These are phyloP conservation scores for Zaprionus camerounensis DNA, from an alignment of 1,140 invertebrate genomes.

Conservation along the genomic window DNA sequence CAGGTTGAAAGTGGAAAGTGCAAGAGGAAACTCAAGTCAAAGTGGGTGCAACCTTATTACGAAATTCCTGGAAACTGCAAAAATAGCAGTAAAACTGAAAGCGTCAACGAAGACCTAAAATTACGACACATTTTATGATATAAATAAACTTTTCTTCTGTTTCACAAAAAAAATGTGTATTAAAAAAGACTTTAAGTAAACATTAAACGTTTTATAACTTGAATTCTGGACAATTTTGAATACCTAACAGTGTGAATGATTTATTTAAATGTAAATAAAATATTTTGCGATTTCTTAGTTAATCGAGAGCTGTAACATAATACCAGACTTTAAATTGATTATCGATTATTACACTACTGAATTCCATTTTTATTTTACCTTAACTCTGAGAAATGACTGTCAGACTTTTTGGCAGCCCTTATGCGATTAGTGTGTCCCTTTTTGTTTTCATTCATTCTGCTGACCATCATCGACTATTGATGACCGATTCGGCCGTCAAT, in stretches of 20 bases:
- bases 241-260: background rate
- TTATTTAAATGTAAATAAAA: background rate
- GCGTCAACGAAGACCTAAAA: background rate
- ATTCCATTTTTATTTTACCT: background rate
- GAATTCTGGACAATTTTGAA: too few species aligned
- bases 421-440: background rate
- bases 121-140: background rate
- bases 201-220: background rate
- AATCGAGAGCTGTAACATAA: background rate
- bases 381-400: background rate
- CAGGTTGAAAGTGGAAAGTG: slow-evolving; percentile 1
- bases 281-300: background rate
- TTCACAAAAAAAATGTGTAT: background rate
- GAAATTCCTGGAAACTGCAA: background rate
- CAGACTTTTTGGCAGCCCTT: background rate
- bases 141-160: background rate
- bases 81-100: background rate
- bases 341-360: background rate
- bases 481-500: slow-evolving; percentile 11
- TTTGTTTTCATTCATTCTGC: background rate
- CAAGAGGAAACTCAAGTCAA: background rate
- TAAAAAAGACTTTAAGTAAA: too few species aligned
- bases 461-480: slow-evolving; percentile 5
- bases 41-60: background rate
- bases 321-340: background rate